Evolutionary conservation across 2,797 vertebrate species (phyloP).

Genomic region (Acanthurus leucopareius): DNA sequence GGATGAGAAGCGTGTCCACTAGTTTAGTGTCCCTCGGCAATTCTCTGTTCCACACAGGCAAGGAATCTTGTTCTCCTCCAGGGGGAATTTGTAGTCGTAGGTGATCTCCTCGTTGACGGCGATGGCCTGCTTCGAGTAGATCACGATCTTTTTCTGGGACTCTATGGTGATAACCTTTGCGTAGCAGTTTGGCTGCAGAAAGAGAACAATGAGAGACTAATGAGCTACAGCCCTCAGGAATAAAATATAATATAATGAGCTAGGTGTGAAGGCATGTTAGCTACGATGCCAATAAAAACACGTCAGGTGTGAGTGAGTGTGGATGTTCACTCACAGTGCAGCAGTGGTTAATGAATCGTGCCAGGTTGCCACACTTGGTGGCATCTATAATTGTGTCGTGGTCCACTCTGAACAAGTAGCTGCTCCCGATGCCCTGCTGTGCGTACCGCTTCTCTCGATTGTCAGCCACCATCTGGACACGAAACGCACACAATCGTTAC

Average conservation of each 20-base stretch:
- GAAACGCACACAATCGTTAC: background rate
- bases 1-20: slow-evolving; percentile 53
- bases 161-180: slow-evolving; percentile 97
- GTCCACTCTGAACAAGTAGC: slow-evolving; percentile 95
- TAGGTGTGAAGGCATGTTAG: background rate
- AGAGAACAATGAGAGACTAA: background rate
- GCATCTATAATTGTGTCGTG: slow-evolving; percentile 97
- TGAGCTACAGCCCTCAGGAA: slow-evolving; percentile 4
- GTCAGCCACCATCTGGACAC: slow-evolving; percentile 92
- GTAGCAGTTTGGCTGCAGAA: slow-evolving; percentile 92
- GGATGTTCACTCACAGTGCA: slow-evolving; percentile 88
- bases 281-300: background rate
- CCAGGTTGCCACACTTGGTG: slow-evolving; percentile 94
- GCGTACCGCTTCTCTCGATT: slow-evolving; percentile 95
- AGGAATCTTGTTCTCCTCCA: slow-evolving; percentile 96
- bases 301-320: no score
- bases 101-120: slow-evolving; percentile 95
- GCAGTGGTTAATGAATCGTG: slow-evolving; percentile 96
- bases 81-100: slow-evolving; percentile 96
- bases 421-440: slow-evolving; percentile 95
- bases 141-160: slow-evolving; percentile 96
- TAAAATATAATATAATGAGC: background rate
- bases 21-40: slow-evolving; percentile 94
- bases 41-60: slow-evolving; percentile 95
- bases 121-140: slow-evolving; percentile 96